Evolutionary conservation across 2,888 invertebrate species (phyloP).

Genomic region (Xylocampa areola): DNA sequence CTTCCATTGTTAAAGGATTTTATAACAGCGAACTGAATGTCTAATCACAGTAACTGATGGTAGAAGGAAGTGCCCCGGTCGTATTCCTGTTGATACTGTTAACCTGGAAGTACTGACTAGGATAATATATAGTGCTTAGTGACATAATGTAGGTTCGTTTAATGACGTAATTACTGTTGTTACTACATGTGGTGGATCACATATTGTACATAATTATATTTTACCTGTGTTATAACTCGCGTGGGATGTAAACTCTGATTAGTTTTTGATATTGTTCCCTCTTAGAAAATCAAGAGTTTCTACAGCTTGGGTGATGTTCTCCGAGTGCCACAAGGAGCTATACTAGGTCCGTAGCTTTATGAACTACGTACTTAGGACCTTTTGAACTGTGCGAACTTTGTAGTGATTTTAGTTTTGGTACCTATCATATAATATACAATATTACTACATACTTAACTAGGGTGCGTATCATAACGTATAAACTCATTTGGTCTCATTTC

Average conservation of each 20-base stretch:
- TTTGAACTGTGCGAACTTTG: no score
- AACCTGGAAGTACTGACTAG: background rate
- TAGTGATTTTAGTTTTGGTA: no score
- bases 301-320: background rate
- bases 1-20: slow-evolving; percentile 35
- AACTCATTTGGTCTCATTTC: no score
- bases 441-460: no score
- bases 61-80: slow-evolving; percentile 3
- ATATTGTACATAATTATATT: background rate
- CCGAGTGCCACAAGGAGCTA: background rate
- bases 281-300: background rate
- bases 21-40: slow-evolving; percentile 26
- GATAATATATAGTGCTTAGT: slow-evolving; percentile 15
- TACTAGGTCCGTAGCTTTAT: background rate
- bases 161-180: slow-evolving; percentile 14
- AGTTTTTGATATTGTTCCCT: no score
- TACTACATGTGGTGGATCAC: background rate
- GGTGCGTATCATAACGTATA: no score
- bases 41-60: slow-evolving; percentile 17
- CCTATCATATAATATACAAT: no score
- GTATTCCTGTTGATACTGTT: slow-evolving; percentile 1
- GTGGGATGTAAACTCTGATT: background rate
- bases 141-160: background rate
- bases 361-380: background rate
- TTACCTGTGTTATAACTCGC: slow-evolving; percentile 7